A percentile compares a stretch with the other conserved stretches of the same genome.
phyloP scores from a whole-genome alignment of 2,888 invertebrate species.

The Zeuzera pyrina region DNA sequence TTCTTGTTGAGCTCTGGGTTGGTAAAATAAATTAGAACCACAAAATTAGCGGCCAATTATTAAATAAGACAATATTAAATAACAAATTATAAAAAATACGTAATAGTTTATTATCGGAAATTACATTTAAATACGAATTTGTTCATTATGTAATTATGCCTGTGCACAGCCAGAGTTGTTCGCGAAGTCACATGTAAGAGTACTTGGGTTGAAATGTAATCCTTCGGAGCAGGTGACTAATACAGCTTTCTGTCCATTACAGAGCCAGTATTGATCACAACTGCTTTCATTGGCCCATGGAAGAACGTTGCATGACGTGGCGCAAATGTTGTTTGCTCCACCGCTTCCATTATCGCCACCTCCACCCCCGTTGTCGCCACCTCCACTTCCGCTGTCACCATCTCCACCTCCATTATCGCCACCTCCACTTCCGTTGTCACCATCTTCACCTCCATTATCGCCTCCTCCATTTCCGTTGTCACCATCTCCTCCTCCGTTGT shows the following conservation, averaged over 20 bases:
- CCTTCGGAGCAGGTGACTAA: conserved; percentile 43
- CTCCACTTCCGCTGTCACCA: neutral
- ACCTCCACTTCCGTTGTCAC: conserved; percentile 2
- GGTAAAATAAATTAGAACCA: too few relatives aligned
- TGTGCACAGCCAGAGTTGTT: conserved; percentile 39
- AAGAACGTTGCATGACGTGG: conserved; percentile 33
- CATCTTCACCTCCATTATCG: neutral
- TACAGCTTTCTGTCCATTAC: conserved; percentile 28
- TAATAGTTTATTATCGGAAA: too few relatives aligned
- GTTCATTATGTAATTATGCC: too few relatives aligned
- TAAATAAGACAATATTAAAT: too few relatives aligned
- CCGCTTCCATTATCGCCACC: conserved; percentile 4
- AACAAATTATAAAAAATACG: too few relatives aligned
- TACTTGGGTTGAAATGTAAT: conserved; percentile 42
- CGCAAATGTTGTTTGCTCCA: conserved; percentile 24
- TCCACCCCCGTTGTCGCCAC: neutral
- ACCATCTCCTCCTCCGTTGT: conserved; percentile 3
- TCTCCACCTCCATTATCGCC: conserved; percentile 1
- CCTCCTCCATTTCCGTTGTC: conserved; percentile 3
- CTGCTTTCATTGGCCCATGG: conserved; percentile 49
- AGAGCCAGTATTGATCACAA: conserved; percentile 55
- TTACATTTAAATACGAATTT: too few relatives aligned
- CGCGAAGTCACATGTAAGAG: conserved; percentile 44
- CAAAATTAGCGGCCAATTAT: too few relatives aligned
- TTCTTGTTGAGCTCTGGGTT: too few relatives aligned